These are phyloP conservation scores for Seladonia tumulorum DNA, from an alignment of 2,888 invertebrate genomes.

Conservation along the genomic window DNA sequence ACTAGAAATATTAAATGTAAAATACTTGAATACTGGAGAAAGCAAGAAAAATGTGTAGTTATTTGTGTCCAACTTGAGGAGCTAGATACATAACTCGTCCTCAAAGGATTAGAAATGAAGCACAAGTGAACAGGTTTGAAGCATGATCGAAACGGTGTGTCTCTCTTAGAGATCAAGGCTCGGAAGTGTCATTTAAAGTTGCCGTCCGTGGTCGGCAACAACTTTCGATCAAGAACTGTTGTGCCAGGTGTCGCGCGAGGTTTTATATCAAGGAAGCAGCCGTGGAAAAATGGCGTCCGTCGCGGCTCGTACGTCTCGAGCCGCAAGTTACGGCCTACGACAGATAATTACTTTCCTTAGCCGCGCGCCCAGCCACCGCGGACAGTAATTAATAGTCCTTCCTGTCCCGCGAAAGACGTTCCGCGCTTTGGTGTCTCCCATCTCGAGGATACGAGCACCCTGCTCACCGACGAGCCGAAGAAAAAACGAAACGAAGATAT, in stretches of 20 bases:
- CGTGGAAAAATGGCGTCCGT: slow-evolving; percentile 52
- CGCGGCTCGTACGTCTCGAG: slow-evolving; percentile 56
- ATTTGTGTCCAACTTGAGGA: too few relatives aligned
- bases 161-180: not conserved
- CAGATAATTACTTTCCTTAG: slow-evolving; percentile 66
- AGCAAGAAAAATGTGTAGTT: too few relatives aligned
- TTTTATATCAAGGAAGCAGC: not conserved
- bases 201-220: not conserved
- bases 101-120: not conserved
- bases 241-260: slow-evolving; percentile 40
- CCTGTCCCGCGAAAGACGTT: slow-evolving; percentile 51
- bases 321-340: slow-evolving; percentile 53
- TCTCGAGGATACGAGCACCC: slow-evolving; percentile 21
- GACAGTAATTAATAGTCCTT: slow-evolving; percentile 67
- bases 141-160: not conserved
- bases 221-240: slow-evolving; percentile 28
- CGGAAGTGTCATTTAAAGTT: not conserved
- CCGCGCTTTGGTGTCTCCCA: slow-evolving; percentile 46
- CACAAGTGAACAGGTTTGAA: not conserved
- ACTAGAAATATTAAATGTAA: too few relatives aligned
- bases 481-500: not conserved
- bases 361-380: slow-evolving; percentile 47
- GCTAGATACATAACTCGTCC: too few relatives aligned
- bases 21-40: too few relatives aligned
- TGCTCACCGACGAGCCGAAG: not conserved